phyloP scores from a whole-genome alignment of 1,140 invertebrate genomes.

The Camponotus vicinus region DNA sequence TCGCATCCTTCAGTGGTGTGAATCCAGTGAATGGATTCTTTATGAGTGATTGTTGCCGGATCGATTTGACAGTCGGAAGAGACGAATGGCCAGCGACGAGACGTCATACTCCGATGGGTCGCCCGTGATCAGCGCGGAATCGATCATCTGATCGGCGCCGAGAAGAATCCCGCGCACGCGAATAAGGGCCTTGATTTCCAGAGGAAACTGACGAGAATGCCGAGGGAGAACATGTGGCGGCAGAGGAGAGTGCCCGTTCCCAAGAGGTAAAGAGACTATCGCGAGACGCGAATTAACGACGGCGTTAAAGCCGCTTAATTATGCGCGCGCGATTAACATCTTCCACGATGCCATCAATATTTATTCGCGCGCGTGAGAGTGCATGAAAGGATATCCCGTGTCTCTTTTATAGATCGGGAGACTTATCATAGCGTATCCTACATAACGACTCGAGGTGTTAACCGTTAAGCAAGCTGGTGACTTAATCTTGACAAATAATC shows the following conservation, averaged over 20 bases:
- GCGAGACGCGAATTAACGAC: conserved; percentile 26
- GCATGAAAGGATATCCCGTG: conserved; percentile 8
- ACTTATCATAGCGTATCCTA: neutral
- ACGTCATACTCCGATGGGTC: conserved; percentile 15
- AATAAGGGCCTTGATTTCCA: conserved; percentile 19
- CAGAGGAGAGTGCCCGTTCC: conserved; percentile 82
- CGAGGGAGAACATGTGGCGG: conserved; percentile 76
- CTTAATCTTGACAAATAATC: conserved; percentile 24
- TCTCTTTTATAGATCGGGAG: neutral
- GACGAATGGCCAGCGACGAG: neutral
- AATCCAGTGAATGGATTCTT: conserved; percentile 32
- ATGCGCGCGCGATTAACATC: conserved; percentile 50
- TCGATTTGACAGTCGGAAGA: neutral
- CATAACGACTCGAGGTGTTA: conserved; percentile 21
- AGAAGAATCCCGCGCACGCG: conserved; percentile 5
- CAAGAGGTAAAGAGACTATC: conserved; percentile 78
- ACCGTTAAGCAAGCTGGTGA: conserved; percentile 26
- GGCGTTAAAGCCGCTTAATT: conserved; percentile 38
- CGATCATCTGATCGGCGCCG: conserved; percentile 1
- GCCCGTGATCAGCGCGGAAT: conserved; percentile 27
- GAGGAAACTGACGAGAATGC: conserved; percentile 59
- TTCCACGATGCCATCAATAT: conserved; percentile 47
- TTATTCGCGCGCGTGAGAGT: conserved; percentile 53
- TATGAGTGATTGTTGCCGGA: conserved; percentile 22
- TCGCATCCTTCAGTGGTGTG: neutral